These are phyloP conservation scores for Parnassius mnemosyne DNA, from an alignment of 2,888 invertebrate species.

Conservation along the genomic window DNA sequence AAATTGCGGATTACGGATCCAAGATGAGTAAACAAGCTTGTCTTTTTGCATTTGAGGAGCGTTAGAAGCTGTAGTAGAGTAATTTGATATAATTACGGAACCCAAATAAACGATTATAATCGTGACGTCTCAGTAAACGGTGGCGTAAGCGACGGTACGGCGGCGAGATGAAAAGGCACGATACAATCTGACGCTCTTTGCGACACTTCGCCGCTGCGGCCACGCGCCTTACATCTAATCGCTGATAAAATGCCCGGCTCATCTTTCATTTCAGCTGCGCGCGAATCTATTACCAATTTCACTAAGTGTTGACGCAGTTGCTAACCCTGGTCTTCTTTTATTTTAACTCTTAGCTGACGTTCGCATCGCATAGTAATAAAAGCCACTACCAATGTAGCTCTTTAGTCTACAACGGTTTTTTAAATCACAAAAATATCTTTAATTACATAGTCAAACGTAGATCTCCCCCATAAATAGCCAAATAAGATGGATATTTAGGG, in stretches of 20 bases:
- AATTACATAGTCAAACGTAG: too few relatives aligned
- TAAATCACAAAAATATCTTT: too few relatives aligned
- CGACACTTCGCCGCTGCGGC: slow-evolving; percentile 58
- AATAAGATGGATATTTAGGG: too few relatives aligned
- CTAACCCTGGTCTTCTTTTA: slow-evolving; percentile 30
- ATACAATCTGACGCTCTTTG: slow-evolving; percentile 64
- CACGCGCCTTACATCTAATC: slow-evolving; percentile 66
- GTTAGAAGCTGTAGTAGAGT: slow-evolving; percentile 8
- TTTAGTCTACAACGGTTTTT: too few relatives aligned
- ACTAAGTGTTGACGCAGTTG: slow-evolving; percentile 36
- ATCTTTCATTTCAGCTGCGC: slow-evolving; percentile 65
- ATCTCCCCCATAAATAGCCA: too few relatives aligned
- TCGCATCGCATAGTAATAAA: too few relatives aligned
- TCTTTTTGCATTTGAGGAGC: neutral
- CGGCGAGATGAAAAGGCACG: slow-evolving; percentile 69
- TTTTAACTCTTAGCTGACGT: neutral
- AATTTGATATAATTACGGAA: slow-evolving; percentile 27
- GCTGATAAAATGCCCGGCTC: slow-evolving; percentile 60
- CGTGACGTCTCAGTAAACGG: slow-evolving; percentile 22
- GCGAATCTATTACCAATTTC: slow-evolving; percentile 44
- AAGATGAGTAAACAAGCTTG: neutral
- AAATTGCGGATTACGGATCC: too few relatives aligned
- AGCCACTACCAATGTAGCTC: too few relatives aligned
- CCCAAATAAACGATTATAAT: slow-evolving; percentile 23
- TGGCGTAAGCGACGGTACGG: slow-evolving; percentile 30